Evolutionary conservation across 2,113 vertebrate genomes (phyloP), one percentile per base, ranked within the genome.

Genomic region (Cebus imitator): DNA sequence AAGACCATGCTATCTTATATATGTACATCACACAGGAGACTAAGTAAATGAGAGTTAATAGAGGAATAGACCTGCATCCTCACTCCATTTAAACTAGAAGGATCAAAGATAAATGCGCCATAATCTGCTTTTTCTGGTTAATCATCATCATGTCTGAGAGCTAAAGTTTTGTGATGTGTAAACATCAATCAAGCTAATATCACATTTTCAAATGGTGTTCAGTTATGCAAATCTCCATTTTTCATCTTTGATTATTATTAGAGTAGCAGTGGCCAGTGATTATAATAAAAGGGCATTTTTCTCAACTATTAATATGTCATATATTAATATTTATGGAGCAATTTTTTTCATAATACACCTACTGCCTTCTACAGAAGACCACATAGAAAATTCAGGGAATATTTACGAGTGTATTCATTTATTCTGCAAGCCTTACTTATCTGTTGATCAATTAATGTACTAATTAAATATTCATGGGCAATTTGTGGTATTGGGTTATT

Each of bases 371-470:
- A 96, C 66, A 94, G 86, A 91, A 76, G 85, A 96, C 45, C 40
- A 75, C 86, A 43, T 75, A 90, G 83, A 95, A 97, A 97, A 97
- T 95, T 95, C 91, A 92, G 32, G 50, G 88, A 91, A 94, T 96
- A 95, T 96, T 96, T 97, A 81, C 96, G 93, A 95, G 50, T 80
- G 88, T 88, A 93, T 92, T 96, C 92, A 83, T 96, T 97, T 93
- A 79, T 94, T 97, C 97, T 94, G 30, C 21, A 96, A 92, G 45
- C 20, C 76, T 64, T 85, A 64, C 64, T 95, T 87, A 92, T 92
- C 61, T 80, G 37, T 89, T 93, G 93, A 80, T 93, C 91, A 95
- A 88, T 92, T 95, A 93, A 95, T 91, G 3, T 88, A 10, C 17
- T 66, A 75, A 90, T 94, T 97, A 96, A 97, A 97, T 97, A 97